Evolutionary conservation across 2,888 invertebrate species (phyloP).

Genomic region (Drosophila engyochracea): DNA sequence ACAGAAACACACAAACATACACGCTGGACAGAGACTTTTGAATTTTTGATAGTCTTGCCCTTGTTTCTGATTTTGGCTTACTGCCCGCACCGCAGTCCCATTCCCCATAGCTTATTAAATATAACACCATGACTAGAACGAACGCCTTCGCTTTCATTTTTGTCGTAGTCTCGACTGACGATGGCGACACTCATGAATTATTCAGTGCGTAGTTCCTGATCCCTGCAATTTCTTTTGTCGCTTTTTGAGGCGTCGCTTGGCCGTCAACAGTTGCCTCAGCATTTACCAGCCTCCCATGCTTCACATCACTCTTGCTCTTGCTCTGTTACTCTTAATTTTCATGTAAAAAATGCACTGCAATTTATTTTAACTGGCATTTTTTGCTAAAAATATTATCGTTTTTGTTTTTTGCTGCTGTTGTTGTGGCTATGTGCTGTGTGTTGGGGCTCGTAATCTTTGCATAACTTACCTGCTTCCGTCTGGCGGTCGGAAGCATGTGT

Average conservation of each 20-base stretch:
- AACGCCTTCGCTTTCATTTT: conserved; percentile 37
- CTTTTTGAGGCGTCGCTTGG: conserved; percentile 37
- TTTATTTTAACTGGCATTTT: conserved; percentile 72
- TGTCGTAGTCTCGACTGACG: conserved; percentile 11
- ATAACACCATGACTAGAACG: conserved; percentile 48
- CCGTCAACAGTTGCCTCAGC: conserved; percentile 26
- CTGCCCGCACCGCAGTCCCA: not conserved
- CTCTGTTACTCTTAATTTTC: conserved; percentile 61
- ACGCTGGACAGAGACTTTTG: conserved; percentile 56
- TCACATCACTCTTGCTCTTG: conserved; percentile 8
- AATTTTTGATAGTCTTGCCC: conserved; percentile 71
- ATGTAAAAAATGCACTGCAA: conserved; percentile 73
- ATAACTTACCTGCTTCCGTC: conserved; percentile 46
- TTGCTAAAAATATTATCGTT: conserved; percentile 40
- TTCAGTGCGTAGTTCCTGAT: conserved; percentile 71
- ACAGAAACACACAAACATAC: conserved; percentile 13
- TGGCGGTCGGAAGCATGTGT: conserved; percentile 14
- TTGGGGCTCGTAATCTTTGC: conserved; percentile 60
- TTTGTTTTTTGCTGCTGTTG: conserved; percentile 5
- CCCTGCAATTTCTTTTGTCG: conserved; percentile 51
- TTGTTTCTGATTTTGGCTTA: conserved; percentile 56
- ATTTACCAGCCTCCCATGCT: not conserved
- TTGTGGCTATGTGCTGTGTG: conserved; percentile 28
- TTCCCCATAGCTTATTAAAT: conserved; percentile 66
- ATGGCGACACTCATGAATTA: conserved; percentile 70